Conservation (phyloP, 2,888 invertebrate species). For the Allolobophora icterica region DNA sequence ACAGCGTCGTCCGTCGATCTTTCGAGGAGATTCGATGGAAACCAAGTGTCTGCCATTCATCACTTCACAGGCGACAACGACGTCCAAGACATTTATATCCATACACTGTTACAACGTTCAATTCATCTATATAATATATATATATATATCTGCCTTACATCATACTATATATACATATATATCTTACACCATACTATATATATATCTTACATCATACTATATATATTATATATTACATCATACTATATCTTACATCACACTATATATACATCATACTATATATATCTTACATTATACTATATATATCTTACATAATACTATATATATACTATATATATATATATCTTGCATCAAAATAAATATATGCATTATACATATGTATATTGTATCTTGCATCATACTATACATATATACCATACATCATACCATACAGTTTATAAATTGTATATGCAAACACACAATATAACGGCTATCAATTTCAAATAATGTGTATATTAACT, state of each 20-base stretch:
- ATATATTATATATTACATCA: neutral
- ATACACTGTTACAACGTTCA: no score
- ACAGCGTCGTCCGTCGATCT: no score
- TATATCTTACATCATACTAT: neutral
- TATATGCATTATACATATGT: neutral
- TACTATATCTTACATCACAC: no score
- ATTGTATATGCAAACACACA: no score
- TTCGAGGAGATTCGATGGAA: no score
- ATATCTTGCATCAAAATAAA: neutral
- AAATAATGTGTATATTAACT: no score
- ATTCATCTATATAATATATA: neutral
- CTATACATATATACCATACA: neutral
- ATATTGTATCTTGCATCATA: neutral
- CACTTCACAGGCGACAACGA: no score
- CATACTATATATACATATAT: neutral
- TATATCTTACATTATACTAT: neutral
- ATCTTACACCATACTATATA: neutral
- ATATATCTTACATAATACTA: neutral
- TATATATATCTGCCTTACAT: neutral
- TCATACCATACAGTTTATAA: neutral
- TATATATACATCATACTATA: neutral
- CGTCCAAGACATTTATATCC: no score
- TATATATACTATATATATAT: neutral
- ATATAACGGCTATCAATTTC: no score
- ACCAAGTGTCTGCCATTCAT: no score